These are phyloP conservation scores for Orgyia antiqua DNA, from an alignment of 2,888 invertebrate genomes.

Conservation along the genomic window DNA sequence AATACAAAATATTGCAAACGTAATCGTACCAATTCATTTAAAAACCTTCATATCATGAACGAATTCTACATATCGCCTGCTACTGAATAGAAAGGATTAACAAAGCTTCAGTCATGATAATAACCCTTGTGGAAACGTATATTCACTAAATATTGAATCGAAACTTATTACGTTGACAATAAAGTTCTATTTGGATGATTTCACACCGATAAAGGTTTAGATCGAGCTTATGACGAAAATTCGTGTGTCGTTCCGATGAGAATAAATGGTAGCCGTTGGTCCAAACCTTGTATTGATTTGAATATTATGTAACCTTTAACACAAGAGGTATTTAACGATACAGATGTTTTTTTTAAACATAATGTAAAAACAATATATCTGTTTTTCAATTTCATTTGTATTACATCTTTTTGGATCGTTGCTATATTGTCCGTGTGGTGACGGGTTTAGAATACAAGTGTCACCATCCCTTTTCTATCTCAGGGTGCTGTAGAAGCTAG, in stretches of 20 bases:
- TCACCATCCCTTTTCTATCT: too few relatives aligned
- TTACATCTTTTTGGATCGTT: too few relatives aligned
- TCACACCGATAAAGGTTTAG: slow-evolving; percentile 26
- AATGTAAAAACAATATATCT: too few relatives aligned
- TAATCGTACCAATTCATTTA: too few relatives aligned
- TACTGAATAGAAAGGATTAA: slow-evolving; percentile 37
- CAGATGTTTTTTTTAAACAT: too few relatives aligned
- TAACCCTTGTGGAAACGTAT: slow-evolving; percentile 27
- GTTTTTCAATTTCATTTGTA: too few relatives aligned
- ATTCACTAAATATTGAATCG: slow-evolving; percentile 10
- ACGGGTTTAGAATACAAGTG: too few relatives aligned
- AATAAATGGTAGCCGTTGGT: slow-evolving; percentile 32
- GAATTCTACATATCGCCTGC: slow-evolving; percentile 30
- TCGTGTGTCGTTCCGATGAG: slow-evolving; percentile 39
- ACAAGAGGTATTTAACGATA: neutral
- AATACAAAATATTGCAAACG: too few relatives aligned
- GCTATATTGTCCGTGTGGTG: too few relatives aligned
- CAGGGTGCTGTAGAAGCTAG: too few relatives aligned
- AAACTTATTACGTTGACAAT: slow-evolving; percentile 6
- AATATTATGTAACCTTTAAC: slow-evolving; percentile 22
- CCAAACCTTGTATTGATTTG: slow-evolving; percentile 32
- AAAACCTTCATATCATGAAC: slow-evolving; percentile 19
- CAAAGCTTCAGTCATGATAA: slow-evolving; percentile 40
- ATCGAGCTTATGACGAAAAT: slow-evolving; percentile 42
- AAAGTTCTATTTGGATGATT: slow-evolving; percentile 17